These are phyloP conservation scores for Noctuana brunneofusca DNA, from an alignment of 2,888 invertebrate genomes.

Conservation along the genomic window DNA sequence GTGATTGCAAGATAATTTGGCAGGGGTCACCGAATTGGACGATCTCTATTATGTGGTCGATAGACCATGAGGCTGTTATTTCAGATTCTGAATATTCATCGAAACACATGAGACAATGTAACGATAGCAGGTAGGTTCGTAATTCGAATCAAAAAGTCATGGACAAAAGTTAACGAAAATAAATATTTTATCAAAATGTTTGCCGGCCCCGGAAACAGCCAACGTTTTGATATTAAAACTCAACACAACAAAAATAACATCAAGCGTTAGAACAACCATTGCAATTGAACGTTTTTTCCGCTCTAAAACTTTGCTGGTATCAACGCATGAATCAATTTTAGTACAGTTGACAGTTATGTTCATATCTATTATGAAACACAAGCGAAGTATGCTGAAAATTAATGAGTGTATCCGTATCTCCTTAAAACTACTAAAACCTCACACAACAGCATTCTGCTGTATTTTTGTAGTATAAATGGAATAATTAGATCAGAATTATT, in stretches of 20 bases:
- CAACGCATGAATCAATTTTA: conserved; percentile 6
- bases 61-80: background rate
- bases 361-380: too few relatives aligned
- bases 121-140: too few relatives aligned
- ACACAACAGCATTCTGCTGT: too few relatives aligned
- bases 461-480: too few relatives aligned
- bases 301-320: background rate
- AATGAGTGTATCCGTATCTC: too few relatives aligned
- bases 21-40: background rate
- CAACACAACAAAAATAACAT: conserved; percentile 16
- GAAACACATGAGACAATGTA: background rate
- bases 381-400: too few relatives aligned
- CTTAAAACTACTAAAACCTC: too few relatives aligned
- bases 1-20: conserved; percentile 25
- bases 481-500: background rate
- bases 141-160: background rate
- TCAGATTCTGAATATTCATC: conserved; percentile 8
- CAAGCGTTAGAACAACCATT: conserved; percentile 9
- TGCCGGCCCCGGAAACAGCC: background rate
- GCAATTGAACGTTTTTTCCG: conserved; percentile 5
- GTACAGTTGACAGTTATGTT: too few relatives aligned
- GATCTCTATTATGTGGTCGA: conserved; percentile 1
- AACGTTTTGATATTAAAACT: conserved; percentile 18
- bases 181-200: conserved; percentile 6
- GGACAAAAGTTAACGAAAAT: background rate